Percentiles rank a stretch among this genome's conserved stretches.
Conservation (phyloP, 2,888 invertebrate species). For the Xestia xanthographa region DNA sequence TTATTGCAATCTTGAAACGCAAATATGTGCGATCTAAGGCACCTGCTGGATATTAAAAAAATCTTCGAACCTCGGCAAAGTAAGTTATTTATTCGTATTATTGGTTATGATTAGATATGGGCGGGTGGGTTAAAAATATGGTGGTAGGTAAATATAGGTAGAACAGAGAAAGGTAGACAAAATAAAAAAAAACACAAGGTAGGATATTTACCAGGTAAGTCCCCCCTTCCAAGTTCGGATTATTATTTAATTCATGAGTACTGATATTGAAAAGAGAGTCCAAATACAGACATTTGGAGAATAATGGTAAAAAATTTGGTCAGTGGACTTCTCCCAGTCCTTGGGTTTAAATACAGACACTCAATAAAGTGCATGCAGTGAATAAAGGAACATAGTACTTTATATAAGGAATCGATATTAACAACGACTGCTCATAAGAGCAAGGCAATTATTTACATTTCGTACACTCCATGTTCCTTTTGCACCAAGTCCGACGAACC, state of each 20-base stretch:
- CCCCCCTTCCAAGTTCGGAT: not conserved
- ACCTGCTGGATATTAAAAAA: conserved; percentile 27
- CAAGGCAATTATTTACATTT: conserved; percentile 30
- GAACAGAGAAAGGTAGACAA: not conserved
- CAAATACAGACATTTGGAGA: not conserved
- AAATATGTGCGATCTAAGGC: conserved; percentile 30
- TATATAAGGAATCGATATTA: not conserved
- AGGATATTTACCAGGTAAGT: not conserved
- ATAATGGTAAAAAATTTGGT: not conserved
- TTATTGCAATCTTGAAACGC: conserved; percentile 52
- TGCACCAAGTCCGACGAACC: not conserved
- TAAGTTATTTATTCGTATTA: not conserved
- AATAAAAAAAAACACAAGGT: not conserved
- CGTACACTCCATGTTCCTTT: conserved; percentile 25
- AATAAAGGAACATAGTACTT: not conserved
- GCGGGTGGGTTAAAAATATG: not conserved
- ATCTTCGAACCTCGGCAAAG: not conserved
- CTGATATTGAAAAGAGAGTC: not conserved
- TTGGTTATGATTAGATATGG: not conserved
- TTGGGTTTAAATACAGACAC: not conserved
- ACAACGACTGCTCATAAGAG: not conserved
- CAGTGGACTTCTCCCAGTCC: not conserved
- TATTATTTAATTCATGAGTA: not conserved
- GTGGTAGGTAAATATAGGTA: not conserved
- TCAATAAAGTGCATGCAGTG: not conserved